Evolutionary conservation across 2,888 invertebrate genomes (phyloP), one percentile per base, ranked within the genome.

Genomic region (Stegophylla sp.): DNA sequence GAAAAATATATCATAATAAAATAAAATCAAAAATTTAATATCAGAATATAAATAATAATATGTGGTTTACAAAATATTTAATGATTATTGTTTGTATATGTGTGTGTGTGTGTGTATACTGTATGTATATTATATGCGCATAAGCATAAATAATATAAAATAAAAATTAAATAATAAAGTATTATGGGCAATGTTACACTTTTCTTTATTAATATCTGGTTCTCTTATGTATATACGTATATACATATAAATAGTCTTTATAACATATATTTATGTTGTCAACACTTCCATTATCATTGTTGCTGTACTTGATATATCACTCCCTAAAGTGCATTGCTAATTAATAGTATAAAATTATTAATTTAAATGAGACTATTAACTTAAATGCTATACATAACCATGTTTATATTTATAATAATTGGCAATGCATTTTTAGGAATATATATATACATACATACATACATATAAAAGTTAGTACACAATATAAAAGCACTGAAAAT

Each of bases 11-110:
- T 69, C 53, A 69, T 69, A 79, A 56, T 79, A 23, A 75, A 71
- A 71, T 69, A 69, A 71, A 79, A 79, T 51, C 51, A 71, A 79
- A 76, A 79, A 69, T 79, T 69, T 69, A 79, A 79, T 79, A 69
- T 79, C 79, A 79, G 79, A 79, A 79, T 79, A 79, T 79, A 79
- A 79, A 79, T 71, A 71, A 79, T 79, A 71, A 79, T 71, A 79
- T 23, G 69, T 48, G 48, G 23, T 41, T 69, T 59, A 79, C 67
- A 79, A 79, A 61, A 48, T 61, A 69, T 71, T 59, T 12, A 48
- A 77, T 41, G 3, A 48, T 34, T 23, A 67, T 63, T 63, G 34
- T 34, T 34, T 34, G 34, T 34, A 34, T 34, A 34, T 34, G 7
- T 34, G 34, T 34, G 7, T 34, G 34, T 34, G 7, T 34, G 34